These are phyloP conservation scores for Poliocrania exsul DNA, from an alignment of 2,797 vertebrate species.

Conservation along the genomic window DNA sequence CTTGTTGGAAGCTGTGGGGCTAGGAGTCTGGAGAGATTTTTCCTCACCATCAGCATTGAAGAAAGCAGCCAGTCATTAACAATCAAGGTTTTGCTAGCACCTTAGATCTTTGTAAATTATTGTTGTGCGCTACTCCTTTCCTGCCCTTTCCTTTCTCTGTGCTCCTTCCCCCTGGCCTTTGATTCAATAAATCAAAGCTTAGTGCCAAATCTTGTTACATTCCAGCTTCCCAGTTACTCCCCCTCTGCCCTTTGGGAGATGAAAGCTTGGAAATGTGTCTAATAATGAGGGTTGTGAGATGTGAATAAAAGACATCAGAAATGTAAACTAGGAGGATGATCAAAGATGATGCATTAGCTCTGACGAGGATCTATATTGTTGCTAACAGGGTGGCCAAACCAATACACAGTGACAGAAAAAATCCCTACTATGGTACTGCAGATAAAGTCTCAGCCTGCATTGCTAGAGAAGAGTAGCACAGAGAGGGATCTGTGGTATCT, in stretches of 20 bases:
- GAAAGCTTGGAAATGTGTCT: slow-evolving; percentile 43
- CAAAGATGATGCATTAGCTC: slow-evolving; percentile 44
- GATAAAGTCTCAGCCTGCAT: neutral
- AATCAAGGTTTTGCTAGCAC: neutral
- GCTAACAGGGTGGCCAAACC: neutral
- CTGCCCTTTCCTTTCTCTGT: slow-evolving; percentile 15
- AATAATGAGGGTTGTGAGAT: slow-evolving; percentile 27
- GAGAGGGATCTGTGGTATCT: neutral
- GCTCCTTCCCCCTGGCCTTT: slow-evolving; percentile 14
- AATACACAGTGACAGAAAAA: neutral
- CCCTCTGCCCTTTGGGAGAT: slow-evolving; percentile 46
- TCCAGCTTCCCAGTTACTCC: slow-evolving; percentile 12
- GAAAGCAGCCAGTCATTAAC: neutral
- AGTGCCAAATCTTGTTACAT: slow-evolving; percentile 41
- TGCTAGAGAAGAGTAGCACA: neutral
- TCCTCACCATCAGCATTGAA: neutral
- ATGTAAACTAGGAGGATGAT: slow-evolving; percentile 44
- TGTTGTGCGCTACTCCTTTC: neutral
- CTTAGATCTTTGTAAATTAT: slow-evolving; percentile 7
- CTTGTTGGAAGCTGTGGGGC: neutral
- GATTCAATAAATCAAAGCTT: slow-evolving; percentile 63
- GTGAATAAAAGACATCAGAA: slow-evolving; percentile 29
- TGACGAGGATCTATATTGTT: neutral
- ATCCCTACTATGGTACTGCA: neutral
- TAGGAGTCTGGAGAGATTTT: neutral